Base-by-base conservation (phyloP, 2,113 vertebrate species). In the Diphyllodes magnificus region DNA sequence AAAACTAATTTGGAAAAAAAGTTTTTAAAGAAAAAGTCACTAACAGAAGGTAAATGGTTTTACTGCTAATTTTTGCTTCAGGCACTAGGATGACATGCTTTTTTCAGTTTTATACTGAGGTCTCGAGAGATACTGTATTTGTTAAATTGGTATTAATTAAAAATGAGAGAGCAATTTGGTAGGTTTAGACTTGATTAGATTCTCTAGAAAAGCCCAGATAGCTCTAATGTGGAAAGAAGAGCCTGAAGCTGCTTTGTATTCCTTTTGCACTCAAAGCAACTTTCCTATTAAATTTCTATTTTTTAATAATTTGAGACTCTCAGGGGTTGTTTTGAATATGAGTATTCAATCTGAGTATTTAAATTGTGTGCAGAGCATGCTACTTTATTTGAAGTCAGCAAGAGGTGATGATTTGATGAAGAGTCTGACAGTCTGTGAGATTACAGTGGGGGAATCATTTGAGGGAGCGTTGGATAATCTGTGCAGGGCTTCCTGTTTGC, bases 121-220 rank as follows among this genome's bases (percentile, higher is more conserved):
- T 78, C 57, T 85, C 9, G 1, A 82, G 83, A 88, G 77, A 45
- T 59, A 44, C 39, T 68, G 60, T 79, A 49, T 93, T 93, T 95
- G 28, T 89, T 69, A 54, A 82, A 78, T 44, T 79, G 22, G 39
- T 93, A 79, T 71, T 93, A 89, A 87, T 96, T 92, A 91, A 82
- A 86, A 93, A 87, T 53, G 27, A 82, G 65, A 78, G 56, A 16
- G 49, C n/a, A 42, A 7, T 89, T 77, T 93, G 50, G 24, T 75
- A 60, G 23, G 17, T 82, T 95, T 93, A 53, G 65, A 71, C 53
- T 79, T 69, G 72, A 82, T 92, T 78, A 79, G 39, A 22, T 84
- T 92, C 40, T 76, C 44, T 33, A 93, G 89, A 89, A 95, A 89
- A 85, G 27, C 49, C 17, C 31, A 82, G 39, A 64, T 60, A 78